Percentiles rank a stretch among this genome's conserved stretches.
phyloP scores from a whole-genome alignment of 2,797 vertebrate genomes.

The Sarcoramphus papa region DNA sequence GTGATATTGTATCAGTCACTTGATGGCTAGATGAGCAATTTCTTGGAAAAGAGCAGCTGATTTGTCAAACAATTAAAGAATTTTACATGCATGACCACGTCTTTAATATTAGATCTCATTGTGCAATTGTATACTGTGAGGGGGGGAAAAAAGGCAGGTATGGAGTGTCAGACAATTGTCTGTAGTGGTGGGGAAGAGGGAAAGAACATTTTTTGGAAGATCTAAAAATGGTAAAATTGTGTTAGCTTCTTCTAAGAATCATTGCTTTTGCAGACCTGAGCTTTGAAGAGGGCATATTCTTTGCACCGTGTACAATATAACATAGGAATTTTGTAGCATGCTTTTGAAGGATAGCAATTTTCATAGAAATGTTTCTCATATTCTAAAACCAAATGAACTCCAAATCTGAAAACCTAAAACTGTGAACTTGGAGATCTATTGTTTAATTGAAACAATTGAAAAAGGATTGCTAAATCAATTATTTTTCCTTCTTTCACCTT shows the following conservation, averaged over 20 bases:
- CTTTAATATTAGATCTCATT: not conserved
- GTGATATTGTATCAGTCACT: not conserved
- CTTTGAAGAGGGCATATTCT: not conserved
- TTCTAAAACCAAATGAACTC: not conserved
- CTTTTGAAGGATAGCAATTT: not conserved
- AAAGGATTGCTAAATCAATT: not conserved
- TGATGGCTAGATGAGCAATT: not conserved
- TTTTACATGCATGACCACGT: not conserved
- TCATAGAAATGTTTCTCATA: not conserved
- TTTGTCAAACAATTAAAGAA: not conserved
- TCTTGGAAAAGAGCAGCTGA: not conserved
- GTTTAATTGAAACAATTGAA: not conserved
- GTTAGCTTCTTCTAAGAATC: not conserved
- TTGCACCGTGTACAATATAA: not conserved
- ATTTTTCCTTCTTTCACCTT: not conserved
- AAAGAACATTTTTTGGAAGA: not conserved
- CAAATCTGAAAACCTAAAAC: not conserved
- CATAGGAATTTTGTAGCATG: not conserved
- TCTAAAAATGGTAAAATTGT: not conserved
- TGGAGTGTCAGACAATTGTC: not conserved
- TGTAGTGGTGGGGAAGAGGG: not conserved
- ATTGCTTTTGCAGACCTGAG: not conserved
- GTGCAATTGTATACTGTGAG: not conserved
- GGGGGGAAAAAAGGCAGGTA: not conserved
- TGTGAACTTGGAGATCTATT: not conserved